Evolutionary conservation across 2,888 invertebrate species (phyloP).

Genomic region (Kuschelorhynchus macadamiae): DNA sequence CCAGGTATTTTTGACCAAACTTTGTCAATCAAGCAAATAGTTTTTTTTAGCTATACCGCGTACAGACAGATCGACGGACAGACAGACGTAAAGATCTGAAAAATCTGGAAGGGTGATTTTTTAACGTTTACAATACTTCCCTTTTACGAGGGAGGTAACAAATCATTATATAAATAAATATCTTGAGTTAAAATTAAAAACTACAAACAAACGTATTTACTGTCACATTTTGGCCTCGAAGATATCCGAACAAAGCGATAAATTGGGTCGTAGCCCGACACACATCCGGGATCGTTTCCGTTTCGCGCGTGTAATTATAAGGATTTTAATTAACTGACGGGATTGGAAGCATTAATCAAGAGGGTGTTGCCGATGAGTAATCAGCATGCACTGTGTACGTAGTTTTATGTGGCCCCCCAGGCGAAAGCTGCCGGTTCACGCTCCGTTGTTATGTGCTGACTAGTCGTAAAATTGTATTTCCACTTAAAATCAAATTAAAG

Average conservation of each 20-base stretch:
- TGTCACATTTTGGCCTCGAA: not conserved
- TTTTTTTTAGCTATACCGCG: no score
- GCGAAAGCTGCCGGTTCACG: not conserved
- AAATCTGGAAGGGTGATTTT: no score
- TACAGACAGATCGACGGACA: no score
- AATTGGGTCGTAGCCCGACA: constrained; percentile 8
- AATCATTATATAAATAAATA: no score
- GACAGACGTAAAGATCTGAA: no score
- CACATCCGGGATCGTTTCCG: constrained; percentile 4
- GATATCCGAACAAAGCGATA: constrained; percentile 13
- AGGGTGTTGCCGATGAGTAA: constrained; percentile 58
- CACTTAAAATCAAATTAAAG: constrained; percentile 16
- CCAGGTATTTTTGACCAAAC: no score
- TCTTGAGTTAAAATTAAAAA: no score
- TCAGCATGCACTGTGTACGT: not conserved
- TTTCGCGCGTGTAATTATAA: constrained; percentile 62
- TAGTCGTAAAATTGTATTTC: constrained; percentile 5
- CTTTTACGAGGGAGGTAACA: no score
- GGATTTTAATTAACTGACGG: constrained; percentile 66
- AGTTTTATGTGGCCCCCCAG: not conserved
- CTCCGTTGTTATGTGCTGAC: constrained; percentile 5
- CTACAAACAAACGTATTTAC: no score
- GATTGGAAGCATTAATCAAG: constrained; percentile 65
- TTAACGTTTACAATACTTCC: no score
- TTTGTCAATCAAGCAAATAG: no score